These are phyloP conservation scores for Takifugu ocellatus DNA, from an alignment of 2,797 vertebrate genomes.

Conservation along the genomic window DNA sequence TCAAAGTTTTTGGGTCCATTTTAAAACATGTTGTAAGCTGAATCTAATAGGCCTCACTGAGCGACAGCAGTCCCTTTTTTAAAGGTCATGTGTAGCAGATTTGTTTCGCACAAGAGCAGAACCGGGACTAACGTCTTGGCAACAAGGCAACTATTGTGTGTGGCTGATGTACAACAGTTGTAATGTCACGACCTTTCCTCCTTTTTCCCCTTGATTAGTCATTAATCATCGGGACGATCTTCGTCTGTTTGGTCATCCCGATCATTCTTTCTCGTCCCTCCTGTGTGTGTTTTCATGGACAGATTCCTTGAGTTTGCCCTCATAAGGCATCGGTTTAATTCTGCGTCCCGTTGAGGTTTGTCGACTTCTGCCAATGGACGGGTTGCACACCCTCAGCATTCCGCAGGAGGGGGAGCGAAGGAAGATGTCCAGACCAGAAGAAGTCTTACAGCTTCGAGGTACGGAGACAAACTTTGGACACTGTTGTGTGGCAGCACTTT, in stretches of 20 bases:
- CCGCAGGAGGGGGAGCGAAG: conserved; percentile 11
- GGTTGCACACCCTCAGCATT: conserved; percentile 24
- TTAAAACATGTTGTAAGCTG: neutral
- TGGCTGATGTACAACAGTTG: neutral
- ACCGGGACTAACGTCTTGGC: neutral
- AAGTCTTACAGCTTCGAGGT: neutral
- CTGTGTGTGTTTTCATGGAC: conserved; percentile 3
- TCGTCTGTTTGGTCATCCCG: neutral
- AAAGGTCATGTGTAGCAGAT: neutral
- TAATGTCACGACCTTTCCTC: neutral
- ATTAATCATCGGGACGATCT: neutral
- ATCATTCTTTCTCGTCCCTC: conserved; percentile 3
- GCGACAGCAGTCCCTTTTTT: neutral
- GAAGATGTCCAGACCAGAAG: neutral
- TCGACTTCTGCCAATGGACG: conserved; percentile 22
- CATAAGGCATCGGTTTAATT: conserved; percentile 15
- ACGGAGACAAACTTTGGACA: neutral
- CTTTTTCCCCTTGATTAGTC: neutral
- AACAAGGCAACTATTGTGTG: neutral
- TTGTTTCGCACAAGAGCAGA: neutral
- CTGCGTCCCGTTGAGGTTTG: conserved; percentile 39
- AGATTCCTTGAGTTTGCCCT: conserved; percentile 34
- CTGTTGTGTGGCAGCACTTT: neutral
- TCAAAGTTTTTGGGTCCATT: neutral
- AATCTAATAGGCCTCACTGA: neutral